phyloP scores from a whole-genome alignment of 2,888 invertebrate genomes.

The Dynastes grantii region DNA sequence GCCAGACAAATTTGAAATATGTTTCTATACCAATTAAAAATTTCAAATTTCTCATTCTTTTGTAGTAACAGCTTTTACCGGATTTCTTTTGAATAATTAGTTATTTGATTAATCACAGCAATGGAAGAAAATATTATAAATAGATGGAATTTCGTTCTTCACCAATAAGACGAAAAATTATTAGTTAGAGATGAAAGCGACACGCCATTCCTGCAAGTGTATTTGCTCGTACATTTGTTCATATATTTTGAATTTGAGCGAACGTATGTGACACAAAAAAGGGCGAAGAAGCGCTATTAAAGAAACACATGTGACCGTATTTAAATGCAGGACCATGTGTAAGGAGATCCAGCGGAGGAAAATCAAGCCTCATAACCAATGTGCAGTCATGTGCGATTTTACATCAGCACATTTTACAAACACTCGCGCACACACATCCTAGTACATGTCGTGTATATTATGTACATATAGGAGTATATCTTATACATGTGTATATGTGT shows the following conservation, averaged over 20 bases:
- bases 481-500: conserved; percentile 9
- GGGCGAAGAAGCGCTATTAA: conserved; percentile 36
- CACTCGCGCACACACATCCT: background rate
- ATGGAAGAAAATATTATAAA: background rate
- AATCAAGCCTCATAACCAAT: conserved; percentile 54
- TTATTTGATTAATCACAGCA: no score
- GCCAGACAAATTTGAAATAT: no score
- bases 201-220: background rate
- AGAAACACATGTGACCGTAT: conserved; percentile 54
- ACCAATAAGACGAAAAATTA: background rate
- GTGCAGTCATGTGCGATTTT: conserved; percentile 56
- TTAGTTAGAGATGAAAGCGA: background rate
- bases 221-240: conserved; percentile 24
- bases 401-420: conserved; percentile 39
- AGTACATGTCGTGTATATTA: background rate
- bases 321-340: conserved; percentile 57
- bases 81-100: no score
- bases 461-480: conserved; percentile 8
- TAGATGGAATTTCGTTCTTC: background rate
- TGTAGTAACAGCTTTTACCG: no score
- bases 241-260: conserved; percentile 25
- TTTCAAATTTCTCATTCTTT: no score
- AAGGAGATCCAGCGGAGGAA: conserved; percentile 51
- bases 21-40: no score
- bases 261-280: conserved; percentile 38